Conservation (phyloP, 2,797 vertebrate species). For the Crypturellus tataupa region DNA sequence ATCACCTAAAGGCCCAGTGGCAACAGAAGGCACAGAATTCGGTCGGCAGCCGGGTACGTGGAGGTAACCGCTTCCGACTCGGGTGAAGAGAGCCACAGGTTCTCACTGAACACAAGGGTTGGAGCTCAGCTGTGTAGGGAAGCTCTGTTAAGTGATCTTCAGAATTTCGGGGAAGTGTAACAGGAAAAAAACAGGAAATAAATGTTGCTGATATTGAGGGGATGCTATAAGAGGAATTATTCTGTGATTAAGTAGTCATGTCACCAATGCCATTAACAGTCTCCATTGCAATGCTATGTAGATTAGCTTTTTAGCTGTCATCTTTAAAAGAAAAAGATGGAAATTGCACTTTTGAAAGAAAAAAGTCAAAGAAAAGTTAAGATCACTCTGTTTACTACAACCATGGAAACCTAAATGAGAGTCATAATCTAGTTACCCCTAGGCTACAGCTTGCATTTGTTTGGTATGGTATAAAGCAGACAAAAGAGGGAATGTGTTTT, state of each 20-base stretch:
- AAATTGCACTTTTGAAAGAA: background rate
- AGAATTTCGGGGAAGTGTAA: background rate
- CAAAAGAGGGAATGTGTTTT: background rate
- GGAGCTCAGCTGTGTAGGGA: background rate
- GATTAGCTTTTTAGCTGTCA: background rate
- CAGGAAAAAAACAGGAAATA: background rate
- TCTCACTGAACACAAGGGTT: background rate
- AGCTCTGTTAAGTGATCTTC: background rate
- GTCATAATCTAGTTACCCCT: background rate
- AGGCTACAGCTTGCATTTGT: background rate
- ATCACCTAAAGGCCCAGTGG: background rate
- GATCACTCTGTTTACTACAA: background rate
- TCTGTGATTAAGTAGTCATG: background rate
- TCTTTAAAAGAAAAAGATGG: background rate
- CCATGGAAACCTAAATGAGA: background rate
- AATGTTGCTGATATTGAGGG: background rate
- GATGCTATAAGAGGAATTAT: background rate
- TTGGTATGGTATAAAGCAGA: background rate
- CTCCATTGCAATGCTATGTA: background rate
- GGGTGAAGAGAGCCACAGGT: background rate
- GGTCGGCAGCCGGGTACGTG: background rate
- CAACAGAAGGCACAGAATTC: background rate
- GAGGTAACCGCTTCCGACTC: background rate
- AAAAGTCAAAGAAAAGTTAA: background rate
- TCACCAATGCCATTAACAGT: too few species aligned